phyloP scores from a whole-genome alignment of 2,797 vertebrate species.

The Euphonia xanthogaster region DNA sequence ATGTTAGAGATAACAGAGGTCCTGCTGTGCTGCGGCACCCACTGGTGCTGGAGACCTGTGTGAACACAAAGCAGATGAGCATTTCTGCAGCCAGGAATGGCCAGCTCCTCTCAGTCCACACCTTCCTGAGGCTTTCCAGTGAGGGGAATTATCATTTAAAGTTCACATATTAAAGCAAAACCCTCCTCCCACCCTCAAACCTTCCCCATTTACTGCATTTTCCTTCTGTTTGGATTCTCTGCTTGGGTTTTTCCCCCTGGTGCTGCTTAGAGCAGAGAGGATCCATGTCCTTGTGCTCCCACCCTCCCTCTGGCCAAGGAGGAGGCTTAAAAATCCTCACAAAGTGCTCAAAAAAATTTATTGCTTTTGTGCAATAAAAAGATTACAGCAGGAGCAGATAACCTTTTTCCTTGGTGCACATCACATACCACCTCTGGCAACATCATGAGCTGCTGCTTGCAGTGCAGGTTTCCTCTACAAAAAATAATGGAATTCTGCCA shows the following conservation, averaged over 20 bases:
- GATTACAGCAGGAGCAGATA: slow-evolving; percentile 3
- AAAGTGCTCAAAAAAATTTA: not conserved
- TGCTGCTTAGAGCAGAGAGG: not conserved
- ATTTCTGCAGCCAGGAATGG: not conserved
- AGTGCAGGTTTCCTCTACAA: not conserved
- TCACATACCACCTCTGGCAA: not conserved
- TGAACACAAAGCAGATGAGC: not conserved
- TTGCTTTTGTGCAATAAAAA: slow-evolving; percentile 23
- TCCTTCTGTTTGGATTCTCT: not conserved
- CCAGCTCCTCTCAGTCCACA: not conserved
- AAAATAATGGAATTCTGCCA: not conserved
- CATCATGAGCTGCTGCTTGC: not conserved
- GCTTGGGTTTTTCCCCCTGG: fast-evolving
- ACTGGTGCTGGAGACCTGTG: not conserved
- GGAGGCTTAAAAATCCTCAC: not conserved
- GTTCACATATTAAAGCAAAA: not conserved
- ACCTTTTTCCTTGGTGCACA: not conserved
- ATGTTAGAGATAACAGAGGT: not conserved
- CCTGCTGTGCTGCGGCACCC: not conserved
- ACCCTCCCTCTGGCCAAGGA: not conserved
- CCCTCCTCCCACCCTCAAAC: not conserved
- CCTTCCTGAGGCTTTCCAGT: not conserved
- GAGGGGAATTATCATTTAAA: not conserved
- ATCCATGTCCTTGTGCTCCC: not conserved
- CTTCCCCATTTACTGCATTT: not conserved